Conservation (phyloP, 2,797 vertebrate genomes). For the Chelon labrosus region DNA sequence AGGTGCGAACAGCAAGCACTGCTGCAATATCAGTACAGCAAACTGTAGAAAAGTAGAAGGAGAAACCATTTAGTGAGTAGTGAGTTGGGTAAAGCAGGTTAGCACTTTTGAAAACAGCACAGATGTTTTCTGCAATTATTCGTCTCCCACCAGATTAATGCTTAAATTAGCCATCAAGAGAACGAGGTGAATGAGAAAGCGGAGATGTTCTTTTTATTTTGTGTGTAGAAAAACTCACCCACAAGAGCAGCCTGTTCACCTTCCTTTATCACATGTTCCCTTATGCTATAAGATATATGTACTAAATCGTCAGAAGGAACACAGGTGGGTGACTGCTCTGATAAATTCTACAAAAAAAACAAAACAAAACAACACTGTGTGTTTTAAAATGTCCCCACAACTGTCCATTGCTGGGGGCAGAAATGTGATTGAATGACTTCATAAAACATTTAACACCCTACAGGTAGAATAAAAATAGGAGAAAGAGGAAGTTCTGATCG, state of each 20-base stretch:
- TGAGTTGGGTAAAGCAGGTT: constrained; percentile 2
- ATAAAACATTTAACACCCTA: too few species aligned
- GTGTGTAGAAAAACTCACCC: constrained; percentile 61
- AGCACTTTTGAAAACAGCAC: neutral
- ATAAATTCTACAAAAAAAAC: constrained; percentile 40
- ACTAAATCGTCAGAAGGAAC: accelerated
- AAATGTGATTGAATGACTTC: too few species aligned
- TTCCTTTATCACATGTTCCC: neutral
- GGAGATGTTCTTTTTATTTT: neutral
- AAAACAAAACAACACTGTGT: neutral
- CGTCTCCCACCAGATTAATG: too few species aligned
- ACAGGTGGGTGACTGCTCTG: neutral
- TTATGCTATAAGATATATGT: neutral
- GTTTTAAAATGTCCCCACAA: neutral
- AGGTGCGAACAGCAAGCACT: neutral
- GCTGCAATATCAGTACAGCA: neutral
- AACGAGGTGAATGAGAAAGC: neutral
- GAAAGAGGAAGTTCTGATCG: too few species aligned
- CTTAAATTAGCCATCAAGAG: neutral
- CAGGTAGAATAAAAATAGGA: too few species aligned
- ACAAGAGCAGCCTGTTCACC: constrained; percentile 47
- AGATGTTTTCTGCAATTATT: neutral
- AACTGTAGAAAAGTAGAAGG: neutral
- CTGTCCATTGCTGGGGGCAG: too few species aligned
- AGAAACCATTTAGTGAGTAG: neutral